Evolutionary conservation across 2,113 vertebrate species (phyloP).

Genomic region (Phaethornis superciliosus): DNA sequence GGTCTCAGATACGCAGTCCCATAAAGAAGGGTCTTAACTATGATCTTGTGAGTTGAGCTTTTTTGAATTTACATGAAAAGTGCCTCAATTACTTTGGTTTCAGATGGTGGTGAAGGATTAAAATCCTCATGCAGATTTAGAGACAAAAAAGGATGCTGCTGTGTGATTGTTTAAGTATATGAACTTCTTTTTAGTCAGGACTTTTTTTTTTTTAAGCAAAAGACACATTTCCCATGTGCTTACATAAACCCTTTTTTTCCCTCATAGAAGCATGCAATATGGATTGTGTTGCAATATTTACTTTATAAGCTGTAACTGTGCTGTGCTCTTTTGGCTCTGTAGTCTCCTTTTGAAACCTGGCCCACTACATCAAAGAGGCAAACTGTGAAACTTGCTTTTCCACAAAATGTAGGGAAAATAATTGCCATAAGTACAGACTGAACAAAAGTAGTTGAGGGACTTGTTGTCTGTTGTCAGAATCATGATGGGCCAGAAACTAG

Average conservation of each 20-base stretch:
- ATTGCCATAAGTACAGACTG: neutral
- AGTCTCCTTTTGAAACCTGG: neutral
- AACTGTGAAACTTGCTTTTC: neutral
- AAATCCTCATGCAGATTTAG: neutral
- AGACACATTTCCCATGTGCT: neutral
- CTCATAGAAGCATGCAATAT: accelerated
- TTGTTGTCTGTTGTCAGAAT: neutral
- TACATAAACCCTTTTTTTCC: neutral
- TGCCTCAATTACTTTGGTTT: neutral
- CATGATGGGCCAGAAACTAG: neutral
- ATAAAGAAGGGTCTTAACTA: neutral
- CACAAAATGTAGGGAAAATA: neutral
- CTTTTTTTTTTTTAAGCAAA: neutral
- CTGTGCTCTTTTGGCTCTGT: neutral
- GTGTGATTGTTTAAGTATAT: neutral
- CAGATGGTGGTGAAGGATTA: neutral
- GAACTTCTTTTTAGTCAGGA: neutral
- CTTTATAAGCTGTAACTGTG: neutral
- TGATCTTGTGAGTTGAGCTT: neutral
- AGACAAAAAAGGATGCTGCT: neutral
- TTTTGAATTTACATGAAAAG: neutral
- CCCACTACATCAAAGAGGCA: neutral
- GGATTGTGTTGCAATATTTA: neutral
- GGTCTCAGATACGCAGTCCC: neutral
- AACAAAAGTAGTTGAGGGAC: neutral